A percentile compares a stretch with the other conserved stretches of the same genome.
These are phyloP conservation scores for Myrmecophaga tridactyla DNA, from an alignment of 2,113 vertebrate species.

Conservation along the genomic window DNA sequence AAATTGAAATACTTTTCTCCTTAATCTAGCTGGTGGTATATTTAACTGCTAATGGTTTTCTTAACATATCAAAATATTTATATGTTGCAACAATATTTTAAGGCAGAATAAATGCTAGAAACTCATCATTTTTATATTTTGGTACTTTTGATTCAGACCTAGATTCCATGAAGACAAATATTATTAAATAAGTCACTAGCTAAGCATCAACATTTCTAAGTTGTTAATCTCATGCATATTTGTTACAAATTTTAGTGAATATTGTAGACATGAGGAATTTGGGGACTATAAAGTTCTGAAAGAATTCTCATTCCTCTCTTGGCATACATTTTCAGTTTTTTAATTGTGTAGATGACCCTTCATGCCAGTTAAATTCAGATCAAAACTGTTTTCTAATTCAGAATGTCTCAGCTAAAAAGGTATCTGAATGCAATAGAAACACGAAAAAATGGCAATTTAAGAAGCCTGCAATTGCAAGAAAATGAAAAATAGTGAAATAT, in stretches of 20 bases:
- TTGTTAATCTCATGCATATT: not conserved
- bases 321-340: not conserved
- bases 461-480: slow-evolving; percentile 25
- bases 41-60: slow-evolving; percentile 22
- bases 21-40: not conserved
- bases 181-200: not conserved
- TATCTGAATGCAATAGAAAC: slow-evolving; percentile 45
- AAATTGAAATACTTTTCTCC: not conserved
- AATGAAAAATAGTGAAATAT: slow-evolving; percentile 65
- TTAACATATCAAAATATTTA: not conserved
- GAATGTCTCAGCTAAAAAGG: slow-evolving; percentile 34
- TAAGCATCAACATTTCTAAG: not conserved
- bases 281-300: not conserved
- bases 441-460: slow-evolving; percentile 57
- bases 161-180: not conserved
- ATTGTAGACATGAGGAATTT: not conserved
- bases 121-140: not conserved
- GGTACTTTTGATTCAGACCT: not conserved
- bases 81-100: not conserved
- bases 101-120: not conserved
- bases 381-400: not conserved
- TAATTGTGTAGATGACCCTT: slow-evolving; percentile 37
- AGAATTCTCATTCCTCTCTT: not conserved
- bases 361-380: not conserved
- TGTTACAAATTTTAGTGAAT: not conserved